These are phyloP conservation scores for Agriopis marginaria DNA, from an alignment of 2,888 invertebrate genomes.

Conservation along the genomic window DNA sequence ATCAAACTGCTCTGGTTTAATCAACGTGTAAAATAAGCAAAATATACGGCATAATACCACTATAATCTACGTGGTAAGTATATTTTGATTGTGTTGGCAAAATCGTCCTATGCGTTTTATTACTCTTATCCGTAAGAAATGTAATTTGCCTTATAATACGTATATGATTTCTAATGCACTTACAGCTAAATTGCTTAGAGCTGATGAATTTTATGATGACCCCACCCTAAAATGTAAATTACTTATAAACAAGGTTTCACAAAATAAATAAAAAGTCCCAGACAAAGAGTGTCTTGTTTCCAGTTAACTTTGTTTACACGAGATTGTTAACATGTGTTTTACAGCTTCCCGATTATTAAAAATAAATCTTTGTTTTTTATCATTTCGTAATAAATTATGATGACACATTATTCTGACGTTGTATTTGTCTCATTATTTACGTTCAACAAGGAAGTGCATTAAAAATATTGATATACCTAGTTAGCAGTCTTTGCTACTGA, in stretches of 20 bases:
- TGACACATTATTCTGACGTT: slow-evolving; percentile 41
- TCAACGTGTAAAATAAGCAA: neutral
- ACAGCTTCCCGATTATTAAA: slow-evolving; percentile 43
- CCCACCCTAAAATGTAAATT: slow-evolving; percentile 28
- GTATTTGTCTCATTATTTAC: slow-evolving; percentile 40
- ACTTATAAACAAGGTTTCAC: slow-evolving; percentile 1
- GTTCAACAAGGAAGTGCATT: slow-evolving; percentile 36
- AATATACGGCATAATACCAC: neutral
- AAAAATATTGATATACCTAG: slow-evolving; percentile 30
- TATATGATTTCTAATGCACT: neutral
- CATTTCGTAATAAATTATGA: slow-evolving; percentile 39
- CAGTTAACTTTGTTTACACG: slow-evolving; percentile 42
- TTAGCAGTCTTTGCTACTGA: slow-evolving; percentile 23
- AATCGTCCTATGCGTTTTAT: neutral
- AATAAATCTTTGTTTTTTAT: slow-evolving; percentile 32
- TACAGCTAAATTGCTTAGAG: slow-evolving; percentile 1
- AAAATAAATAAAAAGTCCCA: slow-evolving; percentile 33
- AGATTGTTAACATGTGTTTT: slow-evolving; percentile 44
- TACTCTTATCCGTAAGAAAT: slow-evolving; percentile 6
- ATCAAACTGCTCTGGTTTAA: neutral
- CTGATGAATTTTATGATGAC: slow-evolving; percentile 22
- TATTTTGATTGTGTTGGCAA: neutral
- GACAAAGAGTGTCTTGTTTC: slow-evolving; percentile 33
- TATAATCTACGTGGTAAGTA: neutral
- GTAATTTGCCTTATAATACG: neutral